Percentiles rank a stretch among this genome's conserved stretches.
Evolutionary conservation across 2,888 invertebrate genomes (phyloP).

Genomic region (Monoplex corrugatus): DNA sequence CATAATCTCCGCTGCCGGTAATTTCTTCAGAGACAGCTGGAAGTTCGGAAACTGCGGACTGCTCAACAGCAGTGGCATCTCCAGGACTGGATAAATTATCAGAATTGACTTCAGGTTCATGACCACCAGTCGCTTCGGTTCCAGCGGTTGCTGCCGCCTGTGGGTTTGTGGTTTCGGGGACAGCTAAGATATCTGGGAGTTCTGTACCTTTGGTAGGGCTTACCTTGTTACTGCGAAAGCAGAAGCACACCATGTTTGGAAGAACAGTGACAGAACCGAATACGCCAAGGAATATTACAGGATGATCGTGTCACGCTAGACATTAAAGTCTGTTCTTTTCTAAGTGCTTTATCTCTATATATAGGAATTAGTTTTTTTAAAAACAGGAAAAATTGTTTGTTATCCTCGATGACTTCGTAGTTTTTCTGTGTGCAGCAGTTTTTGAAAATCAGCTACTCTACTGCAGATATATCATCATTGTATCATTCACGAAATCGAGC

Average conservation of each 20-base stretch:
- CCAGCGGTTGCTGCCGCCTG: not conserved
- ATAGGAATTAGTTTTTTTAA: too few relatives aligned
- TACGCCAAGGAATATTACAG: not conserved
- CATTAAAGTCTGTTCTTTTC: too few relatives aligned
- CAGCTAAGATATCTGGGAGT: not conserved
- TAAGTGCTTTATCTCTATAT: too few relatives aligned
- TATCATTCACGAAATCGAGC: too few relatives aligned
- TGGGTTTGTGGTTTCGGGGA: not conserved
- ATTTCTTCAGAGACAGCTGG: not conserved
- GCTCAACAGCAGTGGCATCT: not conserved
- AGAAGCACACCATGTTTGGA: not conserved
- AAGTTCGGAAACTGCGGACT: not conserved
- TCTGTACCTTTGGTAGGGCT: not conserved
- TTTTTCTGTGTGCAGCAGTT: too few relatives aligned
- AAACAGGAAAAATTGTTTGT: too few relatives aligned
- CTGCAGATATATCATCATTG: too few relatives aligned
- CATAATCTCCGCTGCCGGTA: not conserved
- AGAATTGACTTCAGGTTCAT: too few relatives aligned
- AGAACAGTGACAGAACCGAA: not conserved
- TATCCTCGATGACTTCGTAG: too few relatives aligned
- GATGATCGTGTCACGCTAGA: too few relatives aligned
- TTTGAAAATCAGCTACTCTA: too few relatives aligned
- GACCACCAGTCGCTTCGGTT: too few relatives aligned
- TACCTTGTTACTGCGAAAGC: constrained; percentile 12
- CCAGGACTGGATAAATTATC: not conserved